Evolutionary conservation across 2,797 vertebrate genomes (phyloP).

Genomic region (Labroides dimidiatus): DNA sequence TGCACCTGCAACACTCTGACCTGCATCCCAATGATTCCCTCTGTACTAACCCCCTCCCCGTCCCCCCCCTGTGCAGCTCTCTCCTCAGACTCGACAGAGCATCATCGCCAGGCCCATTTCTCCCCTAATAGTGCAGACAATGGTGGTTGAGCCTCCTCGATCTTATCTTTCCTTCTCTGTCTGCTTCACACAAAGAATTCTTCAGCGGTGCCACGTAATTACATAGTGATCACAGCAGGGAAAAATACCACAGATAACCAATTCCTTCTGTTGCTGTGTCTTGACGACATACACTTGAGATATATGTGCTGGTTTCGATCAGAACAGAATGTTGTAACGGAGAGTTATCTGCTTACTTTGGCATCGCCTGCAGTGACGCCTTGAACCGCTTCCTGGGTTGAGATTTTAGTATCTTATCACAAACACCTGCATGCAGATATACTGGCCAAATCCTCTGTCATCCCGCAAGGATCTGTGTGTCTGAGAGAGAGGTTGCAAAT

Average conservation of each 20-base stretch:
- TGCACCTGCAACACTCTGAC: conserved; percentile 74
- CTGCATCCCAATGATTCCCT: conserved; percentile 77
- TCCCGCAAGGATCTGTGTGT: conserved; percentile 11
- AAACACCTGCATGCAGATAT: conserved; percentile 55
- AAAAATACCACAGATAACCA: conserved; percentile 64
- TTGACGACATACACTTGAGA: conserved; percentile 48
- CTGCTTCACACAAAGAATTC: conserved; percentile 67
- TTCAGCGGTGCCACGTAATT: conserved; percentile 70
- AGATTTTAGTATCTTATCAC: conserved; percentile 51
- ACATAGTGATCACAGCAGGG: conserved; percentile 58
- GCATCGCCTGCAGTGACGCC: conserved; percentile 47
- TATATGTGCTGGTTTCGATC: conserved; percentile 45
- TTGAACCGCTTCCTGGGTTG: conserved; percentile 48
- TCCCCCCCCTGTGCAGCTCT: conserved; percentile 45
- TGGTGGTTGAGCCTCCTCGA: conserved; percentile 61
- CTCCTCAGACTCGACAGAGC: conserved; percentile 64
- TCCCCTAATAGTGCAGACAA: conserved; percentile 77
- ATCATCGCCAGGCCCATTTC: conserved; percentile 76
- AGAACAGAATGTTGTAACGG: conserved; percentile 58
- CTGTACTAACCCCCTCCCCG: conserved; percentile 21
- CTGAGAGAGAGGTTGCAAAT: conserved; percentile 19
- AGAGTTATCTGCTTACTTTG: conserved; percentile 37
- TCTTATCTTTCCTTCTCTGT: conserved; percentile 64
- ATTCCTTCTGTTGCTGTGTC: conserved; percentile 51
- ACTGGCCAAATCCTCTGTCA: conserved; percentile 26